These are phyloP conservation scores for Heterotilapia buettikoferi DNA, from an alignment of 2,113 vertebrate genomes.

Conservation along the genomic window DNA sequence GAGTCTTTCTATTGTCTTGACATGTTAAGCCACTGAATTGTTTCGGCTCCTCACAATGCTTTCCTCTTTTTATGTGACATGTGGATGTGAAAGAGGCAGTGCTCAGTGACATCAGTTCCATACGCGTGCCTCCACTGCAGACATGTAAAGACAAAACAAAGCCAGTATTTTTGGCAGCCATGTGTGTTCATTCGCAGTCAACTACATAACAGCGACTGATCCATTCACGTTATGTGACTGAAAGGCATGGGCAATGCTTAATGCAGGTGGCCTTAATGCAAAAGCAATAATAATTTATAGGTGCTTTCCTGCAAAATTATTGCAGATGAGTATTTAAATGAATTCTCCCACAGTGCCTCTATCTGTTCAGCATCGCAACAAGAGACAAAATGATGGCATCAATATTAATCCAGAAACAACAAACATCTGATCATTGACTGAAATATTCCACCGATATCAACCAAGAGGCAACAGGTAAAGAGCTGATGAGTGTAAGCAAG, in stretches of 20 bases:
- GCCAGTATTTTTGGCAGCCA: background rate
- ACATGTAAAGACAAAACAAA: background rate
- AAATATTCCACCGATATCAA: background rate
- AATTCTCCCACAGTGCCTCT: background rate
- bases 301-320: background rate
- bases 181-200: background rate
- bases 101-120: background rate
- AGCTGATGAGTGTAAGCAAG: background rate
- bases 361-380: background rate
- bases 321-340: background rate
- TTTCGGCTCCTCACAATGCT: background rate
- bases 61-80: constrained; percentile 1
- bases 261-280: background rate
- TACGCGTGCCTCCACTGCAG: background rate
- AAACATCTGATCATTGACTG: background rate
- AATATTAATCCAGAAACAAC: background rate
- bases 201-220: background rate
- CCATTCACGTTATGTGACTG: accelerated
- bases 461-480: background rate
- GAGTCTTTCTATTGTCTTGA: constrained; percentile 38
- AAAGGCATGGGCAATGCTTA: background rate
- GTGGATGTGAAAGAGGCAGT: constrained; percentile 7
- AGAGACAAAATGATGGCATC: background rate
- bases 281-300: background rate
- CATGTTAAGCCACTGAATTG: background rate